Evolutionary conservation across 2,797 vertebrate species (phyloP), one percentile per base, ranked within the genome.

Genomic region (Cossypha polioptera): DNA sequence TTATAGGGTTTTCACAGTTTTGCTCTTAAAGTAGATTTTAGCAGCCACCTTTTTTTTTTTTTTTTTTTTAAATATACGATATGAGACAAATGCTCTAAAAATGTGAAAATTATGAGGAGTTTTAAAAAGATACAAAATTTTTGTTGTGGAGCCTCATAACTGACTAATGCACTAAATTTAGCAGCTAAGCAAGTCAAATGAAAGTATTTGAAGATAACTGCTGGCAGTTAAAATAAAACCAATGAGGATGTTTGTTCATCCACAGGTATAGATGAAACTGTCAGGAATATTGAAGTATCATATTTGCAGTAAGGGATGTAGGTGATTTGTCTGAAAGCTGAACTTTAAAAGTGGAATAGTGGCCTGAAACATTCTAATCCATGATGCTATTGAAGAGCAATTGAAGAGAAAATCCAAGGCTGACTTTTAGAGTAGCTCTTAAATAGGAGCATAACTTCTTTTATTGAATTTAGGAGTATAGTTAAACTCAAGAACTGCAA

Each of bases 161-260:
- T 80, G 55, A 80, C 14, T 67, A 66, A 87, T 50, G 12, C 15
- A 50, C 24, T 79, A 75, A 61, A 79, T 8, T 33, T 36, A 51
- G 22, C 19, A 73, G 31, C 9, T 69, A 76, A 74, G 6, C 69
- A 74, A 33, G 9, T 59, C 10, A 51, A 78, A 59, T 73, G 6
- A n/a, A 87, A 45, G 17, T 50, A 29, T 87, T 55, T 67, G 48
- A 68, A 80, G 50, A 88, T 61, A 65, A 8, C 51, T 91, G 36
- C 31, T 81, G 45, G 16, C 20, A 74, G 51, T 59, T 85, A 50
- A 85, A 80, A 71, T 59, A 45, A 58, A 77, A 51, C 19, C 31
- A 63, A 36, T 36, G 24, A 62, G 38, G 24, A 22, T 88, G 13
- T 59, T n/a, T 90, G 13, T 36, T 80, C 33, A 59, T 80, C 26